These are phyloP conservation scores for Noctua janthe DNA, from an alignment of 2,888 invertebrate species.

Conservation along the genomic window DNA sequence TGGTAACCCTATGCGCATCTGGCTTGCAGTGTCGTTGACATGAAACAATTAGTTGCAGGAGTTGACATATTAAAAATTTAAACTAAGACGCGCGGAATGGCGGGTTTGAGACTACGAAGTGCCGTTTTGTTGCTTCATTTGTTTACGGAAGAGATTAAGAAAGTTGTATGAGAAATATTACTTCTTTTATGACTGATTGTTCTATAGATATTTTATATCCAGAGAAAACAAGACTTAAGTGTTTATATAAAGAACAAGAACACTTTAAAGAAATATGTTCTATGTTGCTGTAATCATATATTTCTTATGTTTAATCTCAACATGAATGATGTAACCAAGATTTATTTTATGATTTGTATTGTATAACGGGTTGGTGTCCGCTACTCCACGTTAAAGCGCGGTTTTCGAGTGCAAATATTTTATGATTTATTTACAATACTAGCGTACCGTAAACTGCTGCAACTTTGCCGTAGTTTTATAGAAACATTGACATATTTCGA, in stretches of 20 bases:
- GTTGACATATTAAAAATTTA: conserved; percentile 60
- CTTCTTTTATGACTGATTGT: conserved; percentile 1
- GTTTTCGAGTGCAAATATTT: too few relatives aligned
- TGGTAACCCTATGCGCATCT: conserved; percentile 50
- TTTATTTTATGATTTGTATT: too few relatives aligned
- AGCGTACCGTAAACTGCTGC: too few relatives aligned
- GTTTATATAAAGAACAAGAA: background rate
- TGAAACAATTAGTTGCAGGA: conserved; percentile 66
- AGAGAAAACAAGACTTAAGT: background rate
- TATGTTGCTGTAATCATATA: too few relatives aligned
- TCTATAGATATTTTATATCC: background rate
- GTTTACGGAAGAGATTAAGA: conserved; percentile 42
- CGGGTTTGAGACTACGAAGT: conserved; percentile 40
- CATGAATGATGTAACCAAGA: too few relatives aligned
- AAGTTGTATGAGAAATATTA: conserved; percentile 23
- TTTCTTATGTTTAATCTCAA: too few relatives aligned
- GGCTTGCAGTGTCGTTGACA: conserved; percentile 63
- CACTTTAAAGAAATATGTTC: too few relatives aligned
- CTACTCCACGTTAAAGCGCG: too few relatives aligned
- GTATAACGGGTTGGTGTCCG: too few relatives aligned
- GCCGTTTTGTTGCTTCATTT: conserved; percentile 38
- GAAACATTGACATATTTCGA: too few relatives aligned
- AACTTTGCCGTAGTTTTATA: too few relatives aligned
- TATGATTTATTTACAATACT: too few relatives aligned
- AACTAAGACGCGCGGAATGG: conserved; percentile 50